Evolutionary conservation across 2,113 vertebrate species (phyloP).

Genomic region (Copsychus sechellarum): DNA sequence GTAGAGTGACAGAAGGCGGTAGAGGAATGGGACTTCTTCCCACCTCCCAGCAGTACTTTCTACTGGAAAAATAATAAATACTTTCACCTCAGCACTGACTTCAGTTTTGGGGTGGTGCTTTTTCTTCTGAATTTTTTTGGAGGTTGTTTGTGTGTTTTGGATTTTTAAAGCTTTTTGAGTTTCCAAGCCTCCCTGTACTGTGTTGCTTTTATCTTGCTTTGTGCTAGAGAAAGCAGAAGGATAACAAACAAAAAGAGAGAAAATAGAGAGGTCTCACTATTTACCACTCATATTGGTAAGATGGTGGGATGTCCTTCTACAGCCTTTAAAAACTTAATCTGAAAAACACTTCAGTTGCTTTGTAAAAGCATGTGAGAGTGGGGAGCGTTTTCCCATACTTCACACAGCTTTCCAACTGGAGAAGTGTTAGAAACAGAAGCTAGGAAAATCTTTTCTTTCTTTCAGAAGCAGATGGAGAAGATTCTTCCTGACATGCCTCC

Average conservation of each 20-base stretch:
- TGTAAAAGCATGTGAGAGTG: neutral
- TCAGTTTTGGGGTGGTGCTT: neutral
- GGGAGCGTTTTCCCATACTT: neutral
- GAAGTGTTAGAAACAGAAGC: neutral
- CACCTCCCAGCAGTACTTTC: neutral
- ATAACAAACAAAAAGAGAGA: neutral
- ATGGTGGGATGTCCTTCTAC: neutral
- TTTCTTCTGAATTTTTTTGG: neutral
- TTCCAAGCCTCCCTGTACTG: neutral
- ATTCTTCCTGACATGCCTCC: neutral
- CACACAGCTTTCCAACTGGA: neutral
- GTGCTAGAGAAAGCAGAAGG: neutral
- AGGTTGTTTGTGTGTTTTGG: neutral
- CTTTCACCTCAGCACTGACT: neutral
- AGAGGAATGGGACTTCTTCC: neutral
- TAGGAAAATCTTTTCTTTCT: neutral
- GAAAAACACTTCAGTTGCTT: neutral
- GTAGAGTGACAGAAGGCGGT: neutral
- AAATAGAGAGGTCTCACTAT: neutral
- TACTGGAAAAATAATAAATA: neutral
- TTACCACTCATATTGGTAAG: neutral
- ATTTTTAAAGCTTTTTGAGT: neutral
- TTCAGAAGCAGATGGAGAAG: neutral
- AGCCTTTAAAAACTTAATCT: neutral
- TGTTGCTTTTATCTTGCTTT: neutral